Conservation (phyloP, 2,113 vertebrate species). For the Cryptotis parvus region DNA sequence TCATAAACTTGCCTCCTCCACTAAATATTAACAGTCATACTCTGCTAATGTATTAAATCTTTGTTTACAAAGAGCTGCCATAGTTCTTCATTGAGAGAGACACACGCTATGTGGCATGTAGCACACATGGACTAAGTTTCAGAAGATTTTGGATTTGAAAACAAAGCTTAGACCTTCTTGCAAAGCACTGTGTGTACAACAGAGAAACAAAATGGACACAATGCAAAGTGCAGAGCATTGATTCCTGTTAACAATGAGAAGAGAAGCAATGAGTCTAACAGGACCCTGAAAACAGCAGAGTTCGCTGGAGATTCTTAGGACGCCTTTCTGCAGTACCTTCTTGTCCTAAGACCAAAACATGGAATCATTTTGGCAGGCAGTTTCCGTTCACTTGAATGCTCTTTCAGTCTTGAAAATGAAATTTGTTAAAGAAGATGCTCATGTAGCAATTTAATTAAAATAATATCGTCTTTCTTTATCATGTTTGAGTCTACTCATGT, state of each 20-base stretch:
- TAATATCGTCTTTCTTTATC: neutral
- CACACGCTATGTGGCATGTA: too few species aligned
- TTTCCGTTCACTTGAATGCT: neutral
- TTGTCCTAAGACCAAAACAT: neutral
- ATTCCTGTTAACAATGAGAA: neutral
- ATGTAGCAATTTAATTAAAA: neutral
- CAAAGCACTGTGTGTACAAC: neutral
- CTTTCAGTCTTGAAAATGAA: neutral
- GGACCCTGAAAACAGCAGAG: neutral
- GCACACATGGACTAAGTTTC: neutral
- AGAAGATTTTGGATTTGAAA: neutral
- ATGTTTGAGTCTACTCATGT: neutral
- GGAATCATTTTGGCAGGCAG: too few species aligned
- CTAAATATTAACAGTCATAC: neutral
- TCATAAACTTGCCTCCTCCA: neutral
- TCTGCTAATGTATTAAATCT: neutral
- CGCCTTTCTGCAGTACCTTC: neutral
- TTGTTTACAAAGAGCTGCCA: neutral
- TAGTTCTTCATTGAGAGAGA: neutral
- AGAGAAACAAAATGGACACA: neutral
- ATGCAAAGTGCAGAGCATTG: neutral
- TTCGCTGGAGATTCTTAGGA: neutral
- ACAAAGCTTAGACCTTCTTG: neutral
- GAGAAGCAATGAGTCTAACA: neutral
- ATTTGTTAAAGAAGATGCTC: neutral